These are phyloP conservation scores for Alosa alosa DNA, from an alignment of 2,113 vertebrate species.

Conservation along the genomic window DNA sequence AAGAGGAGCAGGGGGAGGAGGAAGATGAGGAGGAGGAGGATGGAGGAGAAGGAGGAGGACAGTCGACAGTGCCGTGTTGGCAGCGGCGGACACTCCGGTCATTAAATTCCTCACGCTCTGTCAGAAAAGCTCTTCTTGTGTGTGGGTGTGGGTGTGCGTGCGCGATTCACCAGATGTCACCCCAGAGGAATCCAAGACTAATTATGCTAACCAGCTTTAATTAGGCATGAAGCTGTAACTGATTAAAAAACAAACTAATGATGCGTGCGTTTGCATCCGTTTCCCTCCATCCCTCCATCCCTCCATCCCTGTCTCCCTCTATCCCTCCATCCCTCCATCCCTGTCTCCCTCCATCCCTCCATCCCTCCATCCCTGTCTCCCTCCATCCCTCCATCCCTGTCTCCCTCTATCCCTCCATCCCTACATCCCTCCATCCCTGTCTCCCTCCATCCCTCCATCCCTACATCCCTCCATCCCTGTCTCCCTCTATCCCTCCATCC, in stretches of 20 bases:
- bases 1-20: not conserved
- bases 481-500: not conserved
- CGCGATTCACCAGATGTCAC: slow-evolving; percentile 34
- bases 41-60: not conserved
- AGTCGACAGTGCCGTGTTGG: not conserved
- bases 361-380: no score
- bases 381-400: not conserved
- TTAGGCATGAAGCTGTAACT: slow-evolving; percentile 43
- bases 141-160: not conserved
- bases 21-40: not conserved
- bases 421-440: not conserved
- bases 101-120: not conserved
- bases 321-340: not conserved
- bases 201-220: slow-evolving; percentile 50
- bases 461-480: no score
- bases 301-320: not conserved
- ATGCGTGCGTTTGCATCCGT: slow-evolving; percentile 20
- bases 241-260: slow-evolving; percentile 50
- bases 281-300: not conserved
- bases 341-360: not conserved
- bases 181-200: slow-evolving; percentile 37
- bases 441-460: not conserved
- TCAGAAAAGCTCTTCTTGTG: not conserved
- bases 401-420: not conserved
- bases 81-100: not conserved